These are phyloP conservation scores for Diprion similis DNA, from an alignment of 1,140 invertebrate genomes.

Conservation along the genomic window DNA sequence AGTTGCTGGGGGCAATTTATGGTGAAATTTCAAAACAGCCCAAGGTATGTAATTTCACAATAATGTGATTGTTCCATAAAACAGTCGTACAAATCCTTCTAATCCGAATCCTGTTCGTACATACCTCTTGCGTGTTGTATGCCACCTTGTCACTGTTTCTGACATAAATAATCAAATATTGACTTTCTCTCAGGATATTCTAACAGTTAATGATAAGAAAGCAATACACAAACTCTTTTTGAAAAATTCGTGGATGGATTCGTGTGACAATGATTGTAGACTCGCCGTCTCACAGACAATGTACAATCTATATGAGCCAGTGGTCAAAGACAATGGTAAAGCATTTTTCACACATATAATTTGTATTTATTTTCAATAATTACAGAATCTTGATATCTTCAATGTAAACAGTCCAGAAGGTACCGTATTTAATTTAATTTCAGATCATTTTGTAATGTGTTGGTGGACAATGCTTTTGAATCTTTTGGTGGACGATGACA, in stretches of 20 bases:
- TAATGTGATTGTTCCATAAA: neutral
- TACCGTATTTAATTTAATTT: neutral
- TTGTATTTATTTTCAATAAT: no score
- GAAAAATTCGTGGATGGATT: conserved; percentile 41
- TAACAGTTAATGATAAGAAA: conserved; percentile 11
- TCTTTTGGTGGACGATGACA: conserved; percentile 47
- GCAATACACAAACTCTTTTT: conserved; percentile 39
- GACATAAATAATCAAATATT: neutral
- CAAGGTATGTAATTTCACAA: conserved; percentile 23
- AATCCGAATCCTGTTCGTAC: neutral
- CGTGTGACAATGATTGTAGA: conserved; percentile 35
- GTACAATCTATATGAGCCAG: neutral
- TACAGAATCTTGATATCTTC: no score
- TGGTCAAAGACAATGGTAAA: neutral
- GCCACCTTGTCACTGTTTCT: neutral
- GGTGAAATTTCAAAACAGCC: conserved; percentile 26
- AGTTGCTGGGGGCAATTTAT: conserved; percentile 44
- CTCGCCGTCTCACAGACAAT: conserved; percentile 40
- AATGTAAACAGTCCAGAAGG: no score
- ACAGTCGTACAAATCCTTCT: no score
- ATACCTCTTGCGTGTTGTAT: neutral
- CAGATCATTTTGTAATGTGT: conserved; percentile 25
- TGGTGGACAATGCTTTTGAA: conserved; percentile 52
- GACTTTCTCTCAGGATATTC: conserved; percentile 22
- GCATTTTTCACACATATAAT: neutral